Percentiles rank a stretch among this genome's conserved stretches.
These are phyloP conservation scores for Timandra comae DNA, from an alignment of 2,888 invertebrate species.

Conservation along the genomic window DNA sequence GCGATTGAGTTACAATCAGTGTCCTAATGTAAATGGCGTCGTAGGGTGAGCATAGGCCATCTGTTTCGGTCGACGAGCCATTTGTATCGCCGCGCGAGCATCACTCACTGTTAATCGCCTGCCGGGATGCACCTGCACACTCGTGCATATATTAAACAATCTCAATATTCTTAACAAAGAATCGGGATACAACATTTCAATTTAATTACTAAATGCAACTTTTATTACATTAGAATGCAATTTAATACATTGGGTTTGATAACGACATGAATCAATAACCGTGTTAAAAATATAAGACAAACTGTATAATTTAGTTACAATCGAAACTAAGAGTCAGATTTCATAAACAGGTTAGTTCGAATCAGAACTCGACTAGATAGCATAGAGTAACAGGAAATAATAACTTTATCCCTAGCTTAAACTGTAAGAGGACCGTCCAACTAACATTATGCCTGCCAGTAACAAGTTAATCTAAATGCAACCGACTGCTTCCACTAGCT, in stretches of 20 bases:
- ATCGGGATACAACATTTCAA: too few relatives aligned
- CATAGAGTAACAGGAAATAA: conserved; percentile 70
- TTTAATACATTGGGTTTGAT: too few relatives aligned
- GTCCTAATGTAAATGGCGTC: conserved; percentile 40
- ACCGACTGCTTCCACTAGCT: conserved; percentile 58
- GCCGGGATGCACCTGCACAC: conserved; percentile 51
- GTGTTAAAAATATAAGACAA: too few relatives aligned
- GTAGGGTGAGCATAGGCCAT: conserved; percentile 39
- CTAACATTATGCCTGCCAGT: conserved; percentile 74
- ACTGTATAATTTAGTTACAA: too few relatives aligned
- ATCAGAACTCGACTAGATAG: conserved; percentile 69
- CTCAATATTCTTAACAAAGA: too few relatives aligned
- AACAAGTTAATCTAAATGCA: conserved; percentile 76
- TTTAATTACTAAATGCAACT: too few relatives aligned
- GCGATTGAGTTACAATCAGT: conserved; percentile 58
- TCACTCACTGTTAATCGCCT: conserved; percentile 62
- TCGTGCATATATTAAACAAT: conserved; percentile 22
- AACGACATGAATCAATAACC: too few relatives aligned
- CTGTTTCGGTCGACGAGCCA: conserved; percentile 56
- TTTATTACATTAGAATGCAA: too few relatives aligned
- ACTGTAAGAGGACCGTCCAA: conserved; percentile 66
- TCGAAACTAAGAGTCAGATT: too few relatives aligned
- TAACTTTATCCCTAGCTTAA: conserved; percentile 70
- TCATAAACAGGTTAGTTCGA: conserved; percentile 62
- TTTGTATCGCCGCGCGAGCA: conserved; percentile 55